Evolutionary conservation across 53 echinoderm and acorn worm genomes (phyloP).

Genomic region (Arbacia lixula): DNA sequence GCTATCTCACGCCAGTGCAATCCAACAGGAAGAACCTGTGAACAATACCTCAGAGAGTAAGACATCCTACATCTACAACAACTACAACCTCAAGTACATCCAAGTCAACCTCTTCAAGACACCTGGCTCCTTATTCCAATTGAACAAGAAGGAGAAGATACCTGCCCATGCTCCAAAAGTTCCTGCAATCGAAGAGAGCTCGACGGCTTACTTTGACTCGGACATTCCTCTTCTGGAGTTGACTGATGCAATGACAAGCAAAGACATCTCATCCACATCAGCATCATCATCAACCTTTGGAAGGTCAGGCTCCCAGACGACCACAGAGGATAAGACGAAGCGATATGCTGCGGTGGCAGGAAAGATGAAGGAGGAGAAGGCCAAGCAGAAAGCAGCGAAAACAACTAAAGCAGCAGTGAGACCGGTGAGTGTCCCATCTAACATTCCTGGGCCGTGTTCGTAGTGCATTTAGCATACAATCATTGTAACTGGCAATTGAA

Average conservation of each 20-base stretch:
- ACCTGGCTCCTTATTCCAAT: not conserved
- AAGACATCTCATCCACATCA: too few relatives aligned
- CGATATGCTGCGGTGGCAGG: constrained; percentile 34
- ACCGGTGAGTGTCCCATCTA: constrained; percentile 46
- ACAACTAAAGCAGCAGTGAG: not conserved
- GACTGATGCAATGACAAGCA: constrained; percentile 44
- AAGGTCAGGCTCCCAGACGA: not conserved
- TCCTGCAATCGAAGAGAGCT: not conserved
- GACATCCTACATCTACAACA: constrained; percentile 49
- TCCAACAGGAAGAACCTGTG: too few relatives aligned
- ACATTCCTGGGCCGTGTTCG: not conserved
- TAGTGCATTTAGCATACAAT: not conserved
- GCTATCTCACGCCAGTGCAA: not conserved
- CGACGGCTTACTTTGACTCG: constrained; percentile 56
- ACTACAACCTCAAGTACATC: constrained; percentile 52
- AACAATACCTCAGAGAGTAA: too few relatives aligned
- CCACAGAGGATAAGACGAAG: constrained; percentile 28
- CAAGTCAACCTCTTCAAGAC: constrained; percentile 45
- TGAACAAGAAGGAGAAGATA: constrained; percentile 16
- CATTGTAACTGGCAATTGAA: too few relatives aligned
- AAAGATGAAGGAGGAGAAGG: constrained; percentile 39
- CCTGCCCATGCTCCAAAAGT: not conserved
- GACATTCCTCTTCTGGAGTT: constrained; percentile 44
- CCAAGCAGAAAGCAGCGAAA: constrained; percentile 26
- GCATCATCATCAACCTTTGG: not conserved